Base-by-base conservation (phyloP, 2,888 invertebrate genomes). In the Sisyra nigra region DNA sequence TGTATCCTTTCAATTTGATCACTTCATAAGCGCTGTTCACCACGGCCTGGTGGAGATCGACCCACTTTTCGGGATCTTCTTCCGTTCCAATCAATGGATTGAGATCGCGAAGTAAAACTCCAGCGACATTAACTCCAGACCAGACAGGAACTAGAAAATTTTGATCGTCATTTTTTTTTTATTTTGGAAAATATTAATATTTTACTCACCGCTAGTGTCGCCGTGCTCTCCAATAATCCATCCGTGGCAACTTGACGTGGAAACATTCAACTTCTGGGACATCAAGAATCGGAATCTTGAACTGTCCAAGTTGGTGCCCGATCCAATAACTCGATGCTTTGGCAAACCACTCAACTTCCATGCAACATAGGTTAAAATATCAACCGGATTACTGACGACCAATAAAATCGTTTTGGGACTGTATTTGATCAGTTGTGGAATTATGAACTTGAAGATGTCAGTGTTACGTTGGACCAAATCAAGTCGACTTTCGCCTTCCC, bases 211-310 rank as follows among this genome's bases (percentile, higher is more conserved):
- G 50, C 85, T 85, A 44, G 82, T 80, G 55, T 93, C 93, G 1
- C 93, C 93, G 54, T 93, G 93, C 57, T 93, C 93, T 24, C 93
- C 93, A 55, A 93, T 88, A 54, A 93, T 85, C 75, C 86, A 93
- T 0, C 87, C 92, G 57, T 93, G 91, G 55, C 84, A 83, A 49
- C 84, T 87, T 10, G 80, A 76, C 4, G 91, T 76, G 0, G 89
- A 84, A 33, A 92, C 75, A 46, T 76, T 74, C 42, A 93, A 67
- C 52, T 73, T 78, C 59, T 91, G 82, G 0, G 88, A 86, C 53
- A 93, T 69, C 45, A 91, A 66, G 64, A 88, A 92, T 30, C 91
- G 76, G 67, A 94, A 91, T 48, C 93, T 69, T 0, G 89, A 86
- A 0, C 92, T 88, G 64, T 93, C 93, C 53, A 94, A 70, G 65